These are phyloP conservation scores for Anhinga anhinga DNA, from an alignment of 2,113 vertebrate genomes.

Conservation along the genomic window DNA sequence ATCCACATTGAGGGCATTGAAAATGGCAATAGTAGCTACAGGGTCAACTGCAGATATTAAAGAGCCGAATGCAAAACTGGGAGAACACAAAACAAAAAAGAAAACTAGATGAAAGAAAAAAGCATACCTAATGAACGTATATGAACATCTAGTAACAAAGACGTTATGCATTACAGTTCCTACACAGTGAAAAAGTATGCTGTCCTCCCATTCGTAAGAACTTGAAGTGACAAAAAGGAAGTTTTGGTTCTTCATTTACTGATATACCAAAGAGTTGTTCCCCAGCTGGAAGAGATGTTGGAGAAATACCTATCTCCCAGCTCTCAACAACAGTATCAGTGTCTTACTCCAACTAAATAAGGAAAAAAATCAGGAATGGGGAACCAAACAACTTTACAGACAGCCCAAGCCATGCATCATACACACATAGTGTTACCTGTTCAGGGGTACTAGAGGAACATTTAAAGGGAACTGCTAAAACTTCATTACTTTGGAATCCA, in stretches of 20 bases:
- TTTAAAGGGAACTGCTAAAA: not conserved
- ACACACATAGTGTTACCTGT: not conserved
- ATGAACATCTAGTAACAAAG: not conserved
- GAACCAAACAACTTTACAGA: not conserved
- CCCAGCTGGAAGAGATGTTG: not conserved
- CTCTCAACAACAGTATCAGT: not conserved
- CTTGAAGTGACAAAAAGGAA: not conserved
- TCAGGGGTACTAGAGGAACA: not conserved
- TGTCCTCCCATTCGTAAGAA: not conserved
- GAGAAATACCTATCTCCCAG: not conserved
- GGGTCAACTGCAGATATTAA: slow-evolving; percentile 98
- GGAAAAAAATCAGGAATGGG: not conserved
- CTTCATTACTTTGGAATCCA: not conserved
- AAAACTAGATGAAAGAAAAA: not conserved
- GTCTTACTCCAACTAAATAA: not conserved
- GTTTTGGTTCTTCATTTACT: not conserved
- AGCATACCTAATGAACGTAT: not conserved
- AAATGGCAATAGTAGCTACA: slow-evolving; percentile 97
- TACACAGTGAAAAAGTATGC: not conserved
- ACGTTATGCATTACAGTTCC: not conserved
- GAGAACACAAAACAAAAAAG: slow-evolving; percentile 10
- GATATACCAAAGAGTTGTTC: not conserved
- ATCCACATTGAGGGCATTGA: slow-evolving; percentile 97
- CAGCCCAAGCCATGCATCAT: not conserved
- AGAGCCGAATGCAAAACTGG: slow-evolving; percentile 95